These are phyloP conservation scores for Tadarida brasiliensis DNA, from an alignment of 2,797 vertebrate species.

Conservation along the genomic window DNA sequence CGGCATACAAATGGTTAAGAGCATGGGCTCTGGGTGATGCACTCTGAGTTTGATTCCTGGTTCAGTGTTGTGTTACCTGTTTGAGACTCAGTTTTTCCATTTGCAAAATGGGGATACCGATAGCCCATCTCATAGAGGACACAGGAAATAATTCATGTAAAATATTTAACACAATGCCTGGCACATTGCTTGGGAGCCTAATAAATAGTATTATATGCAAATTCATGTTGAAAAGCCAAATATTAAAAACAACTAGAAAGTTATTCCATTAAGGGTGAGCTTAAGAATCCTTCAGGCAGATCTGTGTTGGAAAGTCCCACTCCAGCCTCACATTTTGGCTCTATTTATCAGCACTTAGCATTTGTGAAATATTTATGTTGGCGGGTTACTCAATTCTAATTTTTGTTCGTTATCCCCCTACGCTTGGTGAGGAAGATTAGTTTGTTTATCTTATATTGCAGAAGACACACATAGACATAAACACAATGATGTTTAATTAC, in stretches of 20 bases:
- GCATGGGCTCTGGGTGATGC: background rate
- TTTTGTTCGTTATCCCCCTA: slow-evolving; percentile 60
- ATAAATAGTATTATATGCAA: background rate
- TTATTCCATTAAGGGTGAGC: background rate
- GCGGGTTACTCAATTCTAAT: slow-evolving; percentile 59
- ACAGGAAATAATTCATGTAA: slow-evolving; percentile 16
- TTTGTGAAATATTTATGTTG: background rate
- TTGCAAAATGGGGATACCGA: background rate
- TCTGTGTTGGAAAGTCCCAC: slow-evolving; percentile 36
- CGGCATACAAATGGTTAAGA: background rate
- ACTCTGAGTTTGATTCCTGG: background rate
- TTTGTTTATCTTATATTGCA: slow-evolving; percentile 63
- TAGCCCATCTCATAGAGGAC: background rate
- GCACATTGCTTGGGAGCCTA: background rate
- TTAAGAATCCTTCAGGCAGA: background rate
- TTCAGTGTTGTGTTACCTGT: background rate
- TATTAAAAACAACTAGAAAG: slow-evolving; percentile 19
- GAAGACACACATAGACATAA: slow-evolving; percentile 55
- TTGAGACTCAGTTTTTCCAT: background rate
- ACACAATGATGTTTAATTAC: slow-evolving; percentile 45
- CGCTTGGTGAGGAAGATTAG: slow-evolving; percentile 44
- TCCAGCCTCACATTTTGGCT: background rate
- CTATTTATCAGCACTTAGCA: slow-evolving; percentile 3
- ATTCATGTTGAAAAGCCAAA: background rate
- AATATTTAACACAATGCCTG: background rate